Evolutionary conservation across 2,113 vertebrate species (phyloP).

Genomic region (Prolemur simus): DNA sequence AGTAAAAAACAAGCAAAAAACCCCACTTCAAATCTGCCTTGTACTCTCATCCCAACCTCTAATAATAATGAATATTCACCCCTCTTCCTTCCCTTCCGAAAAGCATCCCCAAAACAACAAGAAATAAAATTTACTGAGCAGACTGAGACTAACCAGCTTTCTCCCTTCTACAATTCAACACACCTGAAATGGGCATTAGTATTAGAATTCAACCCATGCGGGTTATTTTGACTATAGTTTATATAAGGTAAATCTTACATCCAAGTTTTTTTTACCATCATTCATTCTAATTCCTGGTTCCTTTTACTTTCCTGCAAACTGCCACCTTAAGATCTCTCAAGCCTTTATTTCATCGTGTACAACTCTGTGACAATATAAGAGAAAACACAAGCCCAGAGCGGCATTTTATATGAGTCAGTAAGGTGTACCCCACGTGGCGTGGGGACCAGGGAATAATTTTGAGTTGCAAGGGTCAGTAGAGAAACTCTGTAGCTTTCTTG

Average conservation of each 20-base stretch:
- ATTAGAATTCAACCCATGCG: not conserved
- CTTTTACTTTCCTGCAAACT: not conserved
- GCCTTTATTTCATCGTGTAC: not conserved
- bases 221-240: not conserved
- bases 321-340: not conserved
- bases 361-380: not conserved
- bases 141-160: not conserved
- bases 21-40: not conserved
- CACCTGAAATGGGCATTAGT: not conserved
- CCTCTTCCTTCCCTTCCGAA: not conserved
- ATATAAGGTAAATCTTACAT: not conserved
- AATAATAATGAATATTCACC: not conserved
- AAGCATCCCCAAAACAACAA: not conserved
- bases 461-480: constrained; percentile 36
- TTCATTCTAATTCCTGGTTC: not conserved
- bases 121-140: not conserved
- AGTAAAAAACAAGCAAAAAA: too few species aligned
- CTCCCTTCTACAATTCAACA: not conserved
- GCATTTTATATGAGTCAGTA: not conserved
- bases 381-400: not conserved
- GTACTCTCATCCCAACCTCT: not conserved
- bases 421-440: not conserved
- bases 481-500: constrained; percentile 68
- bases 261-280: not conserved
- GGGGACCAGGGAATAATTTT: not conserved